Conservation (phyloP, 2,888 invertebrate genomes). For the Mythimna loreyi region DNA sequence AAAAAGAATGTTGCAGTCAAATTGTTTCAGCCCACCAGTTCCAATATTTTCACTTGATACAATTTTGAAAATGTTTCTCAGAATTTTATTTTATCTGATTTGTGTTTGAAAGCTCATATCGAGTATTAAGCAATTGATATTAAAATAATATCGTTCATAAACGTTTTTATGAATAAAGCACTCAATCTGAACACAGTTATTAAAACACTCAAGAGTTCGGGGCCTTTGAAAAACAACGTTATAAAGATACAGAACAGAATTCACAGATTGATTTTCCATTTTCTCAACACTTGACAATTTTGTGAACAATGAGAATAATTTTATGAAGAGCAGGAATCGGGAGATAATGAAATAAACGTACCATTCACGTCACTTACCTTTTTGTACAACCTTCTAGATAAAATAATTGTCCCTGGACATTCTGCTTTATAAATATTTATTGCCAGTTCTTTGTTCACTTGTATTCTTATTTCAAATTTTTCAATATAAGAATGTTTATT, state of each 20-base stretch:
- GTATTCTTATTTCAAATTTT: slow-evolving; percentile 28
- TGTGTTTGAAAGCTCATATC: background rate
- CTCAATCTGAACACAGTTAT: slow-evolving; percentile 39
- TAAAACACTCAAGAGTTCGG: slow-evolving; percentile 25
- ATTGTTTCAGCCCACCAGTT: too few species aligned
- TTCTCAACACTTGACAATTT: slow-evolving; percentile 38
- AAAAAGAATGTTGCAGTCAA: too few species aligned
- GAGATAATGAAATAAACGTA: slow-evolving; percentile 62
- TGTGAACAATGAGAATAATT: slow-evolving; percentile 44
- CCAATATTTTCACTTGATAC: background rate
- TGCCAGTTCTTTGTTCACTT: slow-evolving; percentile 37
- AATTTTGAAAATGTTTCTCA: background rate
- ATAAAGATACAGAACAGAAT: slow-evolving; percentile 41
- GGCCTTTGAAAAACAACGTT: slow-evolving; percentile 30
- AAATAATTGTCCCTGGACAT: slow-evolving; percentile 54
- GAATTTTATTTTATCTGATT: slow-evolving; percentile 3
- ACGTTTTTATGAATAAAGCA: slow-evolving; percentile 29
- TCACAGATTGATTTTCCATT: slow-evolving; percentile 53
- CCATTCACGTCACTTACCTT: slow-evolving; percentile 57
- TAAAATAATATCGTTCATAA: slow-evolving; percentile 25
- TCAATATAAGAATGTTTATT: slow-evolving; percentile 15
- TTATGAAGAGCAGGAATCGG: slow-evolving; percentile 41
- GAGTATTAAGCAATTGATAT: slow-evolving; percentile 3
- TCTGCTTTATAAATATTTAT: slow-evolving; percentile 59
- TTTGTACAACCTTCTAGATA: slow-evolving; percentile 54